phyloP scores from a whole-genome alignment of 2,797 vertebrate species.

The Mormyrops attenuatus region DNA sequence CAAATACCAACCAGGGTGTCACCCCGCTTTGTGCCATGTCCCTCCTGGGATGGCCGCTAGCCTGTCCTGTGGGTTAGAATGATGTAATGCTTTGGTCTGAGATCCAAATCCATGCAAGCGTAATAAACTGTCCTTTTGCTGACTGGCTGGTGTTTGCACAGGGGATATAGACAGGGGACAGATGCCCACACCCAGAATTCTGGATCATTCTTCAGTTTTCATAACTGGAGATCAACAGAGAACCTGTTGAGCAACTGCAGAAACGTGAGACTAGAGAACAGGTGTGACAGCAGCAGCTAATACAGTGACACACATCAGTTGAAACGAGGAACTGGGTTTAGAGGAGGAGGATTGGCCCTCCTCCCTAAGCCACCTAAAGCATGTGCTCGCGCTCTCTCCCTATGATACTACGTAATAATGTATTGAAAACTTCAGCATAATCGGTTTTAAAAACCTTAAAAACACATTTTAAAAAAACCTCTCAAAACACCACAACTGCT shows the following conservation, averaged over 20 bases:
- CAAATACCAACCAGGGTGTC: not conserved
- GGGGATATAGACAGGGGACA: not conserved
- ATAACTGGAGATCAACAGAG: not conserved
- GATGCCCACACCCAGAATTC: not conserved
- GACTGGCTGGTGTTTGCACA: not conserved
- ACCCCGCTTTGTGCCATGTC: not conserved
- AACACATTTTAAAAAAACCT: not conserved
- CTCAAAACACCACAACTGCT: not conserved
- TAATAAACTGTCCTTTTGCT: not conserved
- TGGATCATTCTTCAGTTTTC: not conserved
- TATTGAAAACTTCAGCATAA: not conserved
- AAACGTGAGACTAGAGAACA: not conserved
- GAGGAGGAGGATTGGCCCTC: not conserved
- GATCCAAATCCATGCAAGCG: not conserved
- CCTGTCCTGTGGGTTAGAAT: not conserved
- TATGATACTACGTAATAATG: not conserved
- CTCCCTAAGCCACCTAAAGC: not conserved
- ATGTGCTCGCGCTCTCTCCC: not conserved
- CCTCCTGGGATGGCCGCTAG: not conserved
- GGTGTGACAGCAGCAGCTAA: not conserved
- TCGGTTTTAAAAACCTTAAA: not conserved
- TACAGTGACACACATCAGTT: not conserved
- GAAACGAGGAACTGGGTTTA: not conserved
- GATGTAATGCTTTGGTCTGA: not conserved
- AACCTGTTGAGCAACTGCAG: not conserved